Percentiles rank a stretch among this genome's conserved stretches.
Evolutionary conservation across 2,888 invertebrate genomes (phyloP).

Genomic region (Temnothorax rugatulus): DNA sequence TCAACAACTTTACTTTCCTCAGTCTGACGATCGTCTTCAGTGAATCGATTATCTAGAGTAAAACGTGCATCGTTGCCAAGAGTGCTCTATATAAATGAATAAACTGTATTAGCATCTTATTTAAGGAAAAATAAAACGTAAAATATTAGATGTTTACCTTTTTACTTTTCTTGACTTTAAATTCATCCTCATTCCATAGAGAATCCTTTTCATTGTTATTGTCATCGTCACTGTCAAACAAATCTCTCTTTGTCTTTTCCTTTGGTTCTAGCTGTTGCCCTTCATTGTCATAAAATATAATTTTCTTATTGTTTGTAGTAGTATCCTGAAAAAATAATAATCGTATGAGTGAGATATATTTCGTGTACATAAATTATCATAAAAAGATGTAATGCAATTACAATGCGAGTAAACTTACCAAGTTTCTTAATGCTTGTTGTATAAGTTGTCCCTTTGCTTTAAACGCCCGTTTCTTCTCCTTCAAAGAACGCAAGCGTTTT

Average conservation of each 20-base stretch:
- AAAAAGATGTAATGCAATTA: neutral
- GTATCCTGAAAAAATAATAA: constrained; percentile 66
- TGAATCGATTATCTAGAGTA: constrained; percentile 91
- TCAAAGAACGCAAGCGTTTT: constrained; percentile 90
- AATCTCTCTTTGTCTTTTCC: constrained; percentile 70
- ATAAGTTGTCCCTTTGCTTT: constrained; percentile 89
- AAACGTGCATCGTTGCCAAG: constrained; percentile 93
- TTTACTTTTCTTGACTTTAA: constrained; percentile 86
- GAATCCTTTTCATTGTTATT: constrained; percentile 87
- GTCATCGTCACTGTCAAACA: constrained; percentile 86
- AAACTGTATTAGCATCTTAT: constrained; percentile 42
- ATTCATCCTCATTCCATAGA: constrained; percentile 87
- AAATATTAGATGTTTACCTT: neutral
- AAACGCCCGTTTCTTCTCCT: constrained; percentile 89
- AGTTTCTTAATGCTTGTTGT: constrained; percentile 89
- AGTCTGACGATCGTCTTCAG: constrained; percentile 87
- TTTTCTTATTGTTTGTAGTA: constrained; percentile 88
- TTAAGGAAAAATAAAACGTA: neutral
- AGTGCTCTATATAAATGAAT: constrained; percentile 88
- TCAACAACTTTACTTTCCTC: constrained; percentile 74
- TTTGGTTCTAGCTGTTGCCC: constrained; percentile 65
- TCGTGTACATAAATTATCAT: neutral
- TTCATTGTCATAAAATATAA: constrained; percentile 81
- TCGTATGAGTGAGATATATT: neutral
- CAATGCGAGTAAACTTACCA: constrained; percentile 86